Conservation (phyloP, 2,888 invertebrate species). For the Rhingia rostrata region DNA sequence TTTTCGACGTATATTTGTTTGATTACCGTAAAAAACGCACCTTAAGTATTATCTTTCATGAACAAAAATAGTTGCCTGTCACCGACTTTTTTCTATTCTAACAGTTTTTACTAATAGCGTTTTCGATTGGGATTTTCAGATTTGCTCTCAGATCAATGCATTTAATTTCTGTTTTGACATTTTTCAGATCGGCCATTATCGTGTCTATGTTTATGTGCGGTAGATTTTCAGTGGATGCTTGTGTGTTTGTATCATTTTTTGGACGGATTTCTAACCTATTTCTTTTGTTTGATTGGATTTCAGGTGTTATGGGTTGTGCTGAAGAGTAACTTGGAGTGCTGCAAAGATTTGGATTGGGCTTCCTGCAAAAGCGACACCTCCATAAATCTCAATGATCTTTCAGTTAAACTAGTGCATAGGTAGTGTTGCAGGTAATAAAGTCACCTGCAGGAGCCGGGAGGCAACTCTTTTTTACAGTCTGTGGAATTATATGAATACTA, state of each 20-base stretch:
- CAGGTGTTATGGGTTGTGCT: slow-evolving; percentile 1
- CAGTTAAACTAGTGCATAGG: slow-evolving; percentile 3
- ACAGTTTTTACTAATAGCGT: too few relatives aligned
- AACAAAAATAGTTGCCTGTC: too few relatives aligned
- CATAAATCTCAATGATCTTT: slow-evolving; percentile 7
- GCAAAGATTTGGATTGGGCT: slow-evolving; percentile 2
- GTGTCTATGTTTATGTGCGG: slow-evolving; percentile 3
- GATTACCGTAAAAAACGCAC: too few relatives aligned
- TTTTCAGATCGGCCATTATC: neutral
- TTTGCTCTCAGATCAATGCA: too few relatives aligned
- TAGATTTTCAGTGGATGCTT: slow-evolving; percentile 1
- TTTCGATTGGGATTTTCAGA: too few relatives aligned
- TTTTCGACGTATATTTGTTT: too few relatives aligned
- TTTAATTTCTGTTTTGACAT: slow-evolving; percentile 9
- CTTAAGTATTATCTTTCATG: too few relatives aligned
- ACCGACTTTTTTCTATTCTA: too few relatives aligned
- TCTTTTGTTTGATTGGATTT: slow-evolving; percentile 8
- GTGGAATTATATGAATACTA: neutral
- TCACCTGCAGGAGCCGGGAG: neutral
- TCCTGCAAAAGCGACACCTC: slow-evolving; percentile 17
- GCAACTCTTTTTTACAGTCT: slow-evolving; percentile 1
- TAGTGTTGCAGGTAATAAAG: slow-evolving; percentile 2
- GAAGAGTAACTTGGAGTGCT: neutral
- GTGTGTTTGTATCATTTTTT: neutral
- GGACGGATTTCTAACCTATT: slow-evolving; percentile 6